These are phyloP conservation scores for Syrmaticus mikado DNA, from an alignment of 2,113 vertebrate genomes.

Conservation along the genomic window DNA sequence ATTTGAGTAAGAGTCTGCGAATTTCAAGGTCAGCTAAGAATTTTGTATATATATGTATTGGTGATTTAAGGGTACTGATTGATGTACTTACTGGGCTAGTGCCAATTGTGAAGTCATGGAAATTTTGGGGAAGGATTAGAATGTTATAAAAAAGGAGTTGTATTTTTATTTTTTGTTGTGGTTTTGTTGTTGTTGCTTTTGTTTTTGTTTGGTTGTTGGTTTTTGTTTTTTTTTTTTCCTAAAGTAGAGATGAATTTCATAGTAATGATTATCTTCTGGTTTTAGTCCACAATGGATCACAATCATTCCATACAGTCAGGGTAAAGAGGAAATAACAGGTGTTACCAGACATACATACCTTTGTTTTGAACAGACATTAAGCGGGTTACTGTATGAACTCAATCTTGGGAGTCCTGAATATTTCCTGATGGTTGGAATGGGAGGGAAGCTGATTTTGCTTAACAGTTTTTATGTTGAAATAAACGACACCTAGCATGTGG, in stretches of 20 bases:
- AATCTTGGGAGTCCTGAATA: background rate
- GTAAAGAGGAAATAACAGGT: background rate
- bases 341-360: background rate
- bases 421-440: background rate
- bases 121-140: background rate
- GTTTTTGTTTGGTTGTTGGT: too few relatives aligned
- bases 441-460: background rate
- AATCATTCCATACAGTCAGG: background rate
- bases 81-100: background rate
- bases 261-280: background rate
- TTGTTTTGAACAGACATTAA: background rate
- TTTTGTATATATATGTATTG: background rate
- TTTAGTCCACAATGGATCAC: background rate
- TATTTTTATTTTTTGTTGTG: background rate
- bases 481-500: background rate
- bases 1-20: background rate
- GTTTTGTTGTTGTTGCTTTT: too few relatives aligned
- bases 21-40: background rate
- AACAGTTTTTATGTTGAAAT: background rate
- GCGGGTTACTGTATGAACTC: fast-evolving
- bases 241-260: background rate
- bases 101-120: background rate
- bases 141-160: background rate
- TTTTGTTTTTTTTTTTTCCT: background rate
- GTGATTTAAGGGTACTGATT: background rate